phyloP scores from a whole-genome alignment of 2,113 vertebrate species.

The Apteryx mantelli region DNA sequence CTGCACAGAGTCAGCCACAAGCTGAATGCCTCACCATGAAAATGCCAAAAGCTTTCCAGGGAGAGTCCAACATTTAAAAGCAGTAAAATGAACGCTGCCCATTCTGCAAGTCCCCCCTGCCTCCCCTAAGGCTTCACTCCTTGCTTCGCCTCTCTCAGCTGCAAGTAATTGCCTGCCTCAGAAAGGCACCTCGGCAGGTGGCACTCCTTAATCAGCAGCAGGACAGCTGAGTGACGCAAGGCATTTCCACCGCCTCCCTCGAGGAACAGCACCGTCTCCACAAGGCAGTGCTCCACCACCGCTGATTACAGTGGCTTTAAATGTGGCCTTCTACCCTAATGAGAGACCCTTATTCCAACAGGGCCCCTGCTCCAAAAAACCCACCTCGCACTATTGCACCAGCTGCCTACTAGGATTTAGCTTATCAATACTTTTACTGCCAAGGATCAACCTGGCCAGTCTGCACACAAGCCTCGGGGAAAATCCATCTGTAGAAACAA shows the following conservation, averaged over 20 bases:
- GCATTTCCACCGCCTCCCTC: slow-evolving; percentile 37
- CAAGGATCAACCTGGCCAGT: not conserved
- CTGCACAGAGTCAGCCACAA: not conserved
- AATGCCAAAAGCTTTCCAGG: not conserved
- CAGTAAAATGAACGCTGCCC: not conserved
- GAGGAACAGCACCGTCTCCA: not conserved
- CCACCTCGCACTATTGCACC: not conserved
- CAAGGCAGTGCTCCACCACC: not conserved
- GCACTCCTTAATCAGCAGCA: slow-evolving; percentile 34
- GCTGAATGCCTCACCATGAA: not conserved
- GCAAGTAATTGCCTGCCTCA: slow-evolving; percentile 58
- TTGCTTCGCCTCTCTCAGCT: not conserved
- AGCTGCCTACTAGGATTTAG: not conserved
- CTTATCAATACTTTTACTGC: not conserved
- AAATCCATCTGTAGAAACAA: not conserved
- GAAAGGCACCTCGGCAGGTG: not conserved
- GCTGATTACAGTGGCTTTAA: slow-evolving; percentile 13
- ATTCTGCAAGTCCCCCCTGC: not conserved
- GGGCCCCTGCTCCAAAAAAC: not conserved
- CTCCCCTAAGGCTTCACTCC: not conserved
- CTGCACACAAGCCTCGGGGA: not conserved
- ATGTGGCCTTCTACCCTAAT: not conserved
- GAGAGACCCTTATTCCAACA: not conserved
- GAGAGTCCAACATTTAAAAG: not conserved
- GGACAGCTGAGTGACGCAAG: slow-evolving; percentile 12